phyloP scores from a whole-genome alignment of 2,113 vertebrate species.

The Acanthochromis polyacanthus region DNA sequence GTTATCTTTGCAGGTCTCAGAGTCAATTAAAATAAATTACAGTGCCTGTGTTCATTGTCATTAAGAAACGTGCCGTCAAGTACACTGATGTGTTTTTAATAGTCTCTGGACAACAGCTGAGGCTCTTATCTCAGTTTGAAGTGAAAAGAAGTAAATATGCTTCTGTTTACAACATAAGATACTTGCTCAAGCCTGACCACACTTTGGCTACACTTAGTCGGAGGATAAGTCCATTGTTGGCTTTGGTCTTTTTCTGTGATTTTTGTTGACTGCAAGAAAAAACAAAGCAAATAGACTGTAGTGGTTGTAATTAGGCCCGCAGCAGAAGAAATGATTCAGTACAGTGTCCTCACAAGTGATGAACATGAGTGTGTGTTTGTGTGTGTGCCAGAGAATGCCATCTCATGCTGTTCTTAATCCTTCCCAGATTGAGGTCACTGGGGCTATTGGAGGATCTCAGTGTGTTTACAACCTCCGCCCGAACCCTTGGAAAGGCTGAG shows the following conservation, averaged over 20 bases:
- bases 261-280: background rate
- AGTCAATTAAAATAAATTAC: background rate
- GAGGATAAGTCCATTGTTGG: background rate
- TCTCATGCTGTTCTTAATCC: constrained; percentile 72
- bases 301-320: background rate
- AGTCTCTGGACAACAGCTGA: background rate
- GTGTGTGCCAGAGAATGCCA: constrained; percentile 40
- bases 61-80: background rate
- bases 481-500: constrained; percentile 46
- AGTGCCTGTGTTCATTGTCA: too few species aligned
- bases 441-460: constrained; percentile 53
- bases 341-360: constrained; percentile 14
- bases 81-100: background rate
- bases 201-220: background rate
- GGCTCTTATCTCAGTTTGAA: background rate
- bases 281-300: background rate
- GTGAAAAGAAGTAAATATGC: background rate
- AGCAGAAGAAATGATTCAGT: constrained; percentile 12
- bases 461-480: constrained; percentile 61
- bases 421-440: constrained; percentile 76
- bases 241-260: background rate
- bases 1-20: background rate
- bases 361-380: constrained; percentile 16
- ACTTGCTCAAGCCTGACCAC: background rate
- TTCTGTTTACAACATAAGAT: too few species aligned